Evolutionary conservation across 2,888 invertebrate species (phyloP), one percentile per base, ranked within the genome.

Genomic region (Leptopilina drosophilae): DNA sequence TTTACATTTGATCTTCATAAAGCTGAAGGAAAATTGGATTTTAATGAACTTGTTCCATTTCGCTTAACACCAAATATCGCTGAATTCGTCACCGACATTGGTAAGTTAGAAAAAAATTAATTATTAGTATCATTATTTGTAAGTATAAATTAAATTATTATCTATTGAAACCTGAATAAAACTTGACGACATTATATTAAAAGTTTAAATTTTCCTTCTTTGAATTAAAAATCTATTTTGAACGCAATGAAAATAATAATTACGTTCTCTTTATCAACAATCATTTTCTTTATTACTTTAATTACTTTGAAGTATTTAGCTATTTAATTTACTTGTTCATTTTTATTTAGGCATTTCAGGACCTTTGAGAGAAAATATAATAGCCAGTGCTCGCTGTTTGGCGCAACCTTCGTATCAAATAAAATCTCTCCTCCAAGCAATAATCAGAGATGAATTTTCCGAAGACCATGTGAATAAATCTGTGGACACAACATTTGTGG

Each of bases 1-100:
- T 98, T 97, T 92, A 98, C 98, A 92, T 99, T 99, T 90, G 98
- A 99, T 91, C 95, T 99, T 75, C 98, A 98, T 86, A 98, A 98
- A 88, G 94, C 95, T 26, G 87, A 90, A 95, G 97, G 98, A 78
- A 98, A 98, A 90, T 91, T 99, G 81, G 97, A 98, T 90, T 96
- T 97, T 64, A 98, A 96, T 88, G 94, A 98, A 62, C 97, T 98
- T 0, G 99, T 99, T 64, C 98, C 98, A 6, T 99, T 99, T 93
- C 95, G 99, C 56, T 92, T 99, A 86, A 99, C 99, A 2, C 98
- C 98, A 5, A 99, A 98, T 90, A 96, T 99, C 84, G 95, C 96
- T 0, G 98, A 99, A 92, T 96, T 98, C 88, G 92, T 99, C 76
- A 97, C 97, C 0, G 94, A 94, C 77, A 96, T 97, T 88, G 98